Conservation (phyloP, 1,140 invertebrate species). For the Agrilus planipennis region DNA sequence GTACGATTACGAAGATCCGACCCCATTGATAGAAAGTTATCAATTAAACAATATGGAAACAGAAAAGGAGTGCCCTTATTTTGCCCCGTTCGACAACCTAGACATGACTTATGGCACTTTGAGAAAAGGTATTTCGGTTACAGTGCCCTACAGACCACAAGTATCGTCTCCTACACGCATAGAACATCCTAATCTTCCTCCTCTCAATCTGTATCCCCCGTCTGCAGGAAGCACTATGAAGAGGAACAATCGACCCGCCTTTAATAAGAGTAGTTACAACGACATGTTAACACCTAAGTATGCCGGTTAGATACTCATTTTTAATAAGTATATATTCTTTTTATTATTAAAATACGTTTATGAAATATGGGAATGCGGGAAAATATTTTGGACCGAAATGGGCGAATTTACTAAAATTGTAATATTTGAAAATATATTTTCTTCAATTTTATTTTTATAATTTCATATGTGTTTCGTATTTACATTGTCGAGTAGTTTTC, state of each 20-base stretch:
- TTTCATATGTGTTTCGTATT: too few species aligned
- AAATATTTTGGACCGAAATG: too few species aligned
- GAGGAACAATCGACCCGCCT: slow-evolving; percentile 18
- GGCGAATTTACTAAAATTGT: too few species aligned
- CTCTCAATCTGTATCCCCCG: slow-evolving; percentile 56
- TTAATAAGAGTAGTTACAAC: too few species aligned
- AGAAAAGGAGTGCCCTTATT: slow-evolving; percentile 18
- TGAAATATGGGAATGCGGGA: too few species aligned
- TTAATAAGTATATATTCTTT: too few species aligned
- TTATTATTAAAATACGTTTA: too few species aligned
- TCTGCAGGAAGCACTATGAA: slow-evolving; percentile 25
- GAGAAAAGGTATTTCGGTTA: slow-evolving; percentile 28
- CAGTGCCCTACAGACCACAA: slow-evolving; percentile 32
- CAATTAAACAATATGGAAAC: slow-evolving; percentile 41
- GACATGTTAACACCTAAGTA: too few species aligned
- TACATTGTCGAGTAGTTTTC: too few species aligned
- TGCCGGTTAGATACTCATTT: too few species aligned
- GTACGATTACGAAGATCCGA: slow-evolving; percentile 60
- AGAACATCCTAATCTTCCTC: slow-evolving; percentile 65
- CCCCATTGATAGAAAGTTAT: slow-evolving; percentile 59
- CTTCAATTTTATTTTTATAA: too few species aligned
- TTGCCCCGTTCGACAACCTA: slow-evolving; percentile 20
- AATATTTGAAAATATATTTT: too few species aligned
- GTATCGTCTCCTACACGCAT: slow-evolving; percentile 69
- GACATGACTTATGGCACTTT: slow-evolving; percentile 31